phyloP scores from a whole-genome alignment of 2,888 invertebrate genomes.

The Hypercompe scribonia region DNA sequence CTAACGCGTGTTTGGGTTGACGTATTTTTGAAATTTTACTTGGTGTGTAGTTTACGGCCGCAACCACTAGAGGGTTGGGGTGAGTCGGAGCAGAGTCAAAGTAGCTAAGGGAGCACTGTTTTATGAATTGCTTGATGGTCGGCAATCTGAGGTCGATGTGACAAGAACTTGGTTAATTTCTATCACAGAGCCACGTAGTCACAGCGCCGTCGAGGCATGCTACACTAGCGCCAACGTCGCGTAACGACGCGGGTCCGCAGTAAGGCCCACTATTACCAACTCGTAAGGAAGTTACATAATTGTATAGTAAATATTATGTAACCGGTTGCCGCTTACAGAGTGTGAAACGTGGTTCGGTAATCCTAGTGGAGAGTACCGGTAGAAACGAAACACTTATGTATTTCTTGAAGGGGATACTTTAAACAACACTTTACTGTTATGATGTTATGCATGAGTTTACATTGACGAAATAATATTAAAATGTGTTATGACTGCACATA shows the following conservation, averaged over 20 bases:
- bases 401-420: background rate
- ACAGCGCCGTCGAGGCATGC: background rate
- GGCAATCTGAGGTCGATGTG: too few species aligned
- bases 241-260: conserved; percentile 5
- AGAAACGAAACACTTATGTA: background rate
- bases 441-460: background rate
- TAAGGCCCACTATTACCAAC: conserved; percentile 26
- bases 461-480: background rate
- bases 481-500: background rate
- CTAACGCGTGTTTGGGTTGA: too few species aligned
- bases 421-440: background rate
- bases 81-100: too few species aligned
- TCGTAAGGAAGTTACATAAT: conserved; percentile 48
- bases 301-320: conserved; percentile 47
- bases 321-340: conserved; percentile 38
- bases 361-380: conserved; percentile 3
- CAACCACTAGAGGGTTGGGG: too few species aligned
- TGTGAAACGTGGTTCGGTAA: conserved; percentile 46
- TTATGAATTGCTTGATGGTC: too few species aligned
- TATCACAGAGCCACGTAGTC: conserved; percentile 3
- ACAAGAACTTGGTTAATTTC: conserved; percentile 9
- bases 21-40: too few species aligned
- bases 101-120: too few species aligned
- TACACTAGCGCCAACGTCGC: background rate
- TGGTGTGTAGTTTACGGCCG: too few species aligned